Evolutionary conservation across 1,140 invertebrate species (phyloP), one percentile per base, ranked within the genome.

Genomic region (Conus ventricosus): DNA sequence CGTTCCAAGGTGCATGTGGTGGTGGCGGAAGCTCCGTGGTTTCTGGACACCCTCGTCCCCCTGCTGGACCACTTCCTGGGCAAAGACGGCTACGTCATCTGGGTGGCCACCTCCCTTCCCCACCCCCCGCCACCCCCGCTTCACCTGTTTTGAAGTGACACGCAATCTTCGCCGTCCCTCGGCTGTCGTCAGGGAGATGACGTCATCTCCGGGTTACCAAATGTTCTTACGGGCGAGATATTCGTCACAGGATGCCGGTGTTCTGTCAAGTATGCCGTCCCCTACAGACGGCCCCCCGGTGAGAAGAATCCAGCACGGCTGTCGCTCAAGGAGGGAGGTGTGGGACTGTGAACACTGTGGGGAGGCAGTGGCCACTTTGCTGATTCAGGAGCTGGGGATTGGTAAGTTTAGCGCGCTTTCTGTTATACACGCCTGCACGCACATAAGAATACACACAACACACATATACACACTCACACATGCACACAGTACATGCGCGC

Each of bases 241-340:
- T 53, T n/a, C 81, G 17, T n/a, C 81, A 17, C 13, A 53, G 51
- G 81, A 83, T 11, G 55, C 51, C 51, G 81, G 81, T 54, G 55
- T 83, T 15, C 53, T 83, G 81, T 83, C 81, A 17, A 55, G 81
- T 20, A n/a, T 55, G 81, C 81, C 81, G 8, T 57, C 8, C 17
- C 81, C 81, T 0, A 55, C 81, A 55, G 81, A 83, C n/a, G 81
- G 81, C 20, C 81, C 81, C 20, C 51, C 51, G 53, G 81, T 83
- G 53, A 83, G 55, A 51, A 54, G 81, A 25, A 83, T 83, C 20
- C 15, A 23, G 5, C 81, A 83, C n/a, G 53, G 5, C 5, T 11
- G 53, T 7, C 51, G 55, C 81, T 11, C 13, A 20, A 5, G 0
- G 5, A 8, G 51, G 15, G 81, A 55, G 4, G 8, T 23, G 51